Percentiles rank a stretch among this genome's conserved stretches.
These are phyloP conservation scores for Hemiscyllium ocellatum DNA, from an alignment of 2,113 vertebrate genomes.

Conservation along the genomic window DNA sequence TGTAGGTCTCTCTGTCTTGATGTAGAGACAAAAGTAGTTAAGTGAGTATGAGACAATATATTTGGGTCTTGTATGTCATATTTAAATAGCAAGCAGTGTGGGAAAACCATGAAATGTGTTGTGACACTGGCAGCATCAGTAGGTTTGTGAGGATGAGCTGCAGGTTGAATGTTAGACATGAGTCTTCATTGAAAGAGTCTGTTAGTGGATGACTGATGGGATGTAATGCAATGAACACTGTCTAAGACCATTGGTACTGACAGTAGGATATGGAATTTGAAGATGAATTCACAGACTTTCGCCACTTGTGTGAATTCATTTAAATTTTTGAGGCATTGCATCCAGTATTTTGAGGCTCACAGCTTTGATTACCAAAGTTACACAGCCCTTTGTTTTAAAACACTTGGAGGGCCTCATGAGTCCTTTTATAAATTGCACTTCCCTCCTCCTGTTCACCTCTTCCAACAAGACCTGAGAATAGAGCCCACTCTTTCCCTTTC, in stretches of 20 bases:
- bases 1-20: not conserved
- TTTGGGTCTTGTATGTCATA: not conserved
- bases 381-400: not conserved
- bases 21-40: not conserved
- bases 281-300: not conserved
- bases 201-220: not conserved
- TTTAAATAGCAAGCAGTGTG: not conserved
- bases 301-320: not conserved
- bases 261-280: not conserved
- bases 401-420: not conserved
- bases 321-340: not conserved
- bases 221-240: not conserved
- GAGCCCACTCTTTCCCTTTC: not conserved
- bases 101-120: not conserved
- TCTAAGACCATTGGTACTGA: not conserved
- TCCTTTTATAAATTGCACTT: too few species aligned
- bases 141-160: not conserved
- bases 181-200: not conserved
- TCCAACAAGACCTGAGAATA: not conserved
- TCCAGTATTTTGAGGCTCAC: not conserved
- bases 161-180: not conserved
- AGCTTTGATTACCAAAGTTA: not conserved
- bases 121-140: not conserved
- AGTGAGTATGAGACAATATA: not conserved
- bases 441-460: not conserved